These are phyloP conservation scores for Glyptemys insculpta DNA, from an alignment of 2,797 vertebrate species.

Conservation along the genomic window DNA sequence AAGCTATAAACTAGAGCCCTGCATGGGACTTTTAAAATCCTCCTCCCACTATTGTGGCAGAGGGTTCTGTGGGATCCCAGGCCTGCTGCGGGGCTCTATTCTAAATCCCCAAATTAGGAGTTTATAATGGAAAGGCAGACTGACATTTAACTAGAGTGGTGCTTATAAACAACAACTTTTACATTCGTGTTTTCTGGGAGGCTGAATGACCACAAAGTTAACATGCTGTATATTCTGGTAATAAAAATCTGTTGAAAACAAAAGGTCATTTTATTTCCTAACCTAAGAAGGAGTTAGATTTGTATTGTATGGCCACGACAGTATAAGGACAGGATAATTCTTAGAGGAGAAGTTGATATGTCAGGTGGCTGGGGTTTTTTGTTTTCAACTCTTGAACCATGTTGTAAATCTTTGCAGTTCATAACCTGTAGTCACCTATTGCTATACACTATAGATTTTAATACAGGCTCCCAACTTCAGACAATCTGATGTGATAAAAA, in stretches of 20 bases:
- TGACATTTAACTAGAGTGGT: conserved; percentile 69
- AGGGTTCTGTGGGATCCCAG: background rate
- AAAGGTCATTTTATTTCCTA: conserved; percentile 73
- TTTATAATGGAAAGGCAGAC: conserved; percentile 64
- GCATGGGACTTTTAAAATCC: background rate
- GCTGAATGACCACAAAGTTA: conserved; percentile 62
- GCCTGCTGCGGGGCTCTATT: background rate
- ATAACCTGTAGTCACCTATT: conserved; percentile 18
- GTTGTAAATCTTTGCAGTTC: conserved; percentile 32
- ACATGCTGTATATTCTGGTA: conserved; percentile 60
- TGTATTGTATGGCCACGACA: conserved; percentile 36
- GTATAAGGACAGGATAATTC: conserved; percentile 45
- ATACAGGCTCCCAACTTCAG: conserved; percentile 56
- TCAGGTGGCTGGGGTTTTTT: conserved; percentile 12
- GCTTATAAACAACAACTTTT: conserved; percentile 55
- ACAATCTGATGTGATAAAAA: conserved; percentile 75
- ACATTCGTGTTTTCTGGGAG: conserved; percentile 65
- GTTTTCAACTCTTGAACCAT: conserved; percentile 36
- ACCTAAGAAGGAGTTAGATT: conserved; percentile 53
- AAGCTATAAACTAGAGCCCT: conserved; percentile 49
- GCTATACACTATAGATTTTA: conserved; percentile 21
- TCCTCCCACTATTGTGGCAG: background rate
- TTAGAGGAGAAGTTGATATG: conserved; percentile 13
- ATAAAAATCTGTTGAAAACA: conserved; percentile 68
- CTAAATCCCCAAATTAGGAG: conserved; percentile 50